Evolutionary conservation across 2,888 invertebrate genomes (phyloP), one percentile per base, ranked within the genome.

Genomic region (Calephelis perditalis): DNA sequence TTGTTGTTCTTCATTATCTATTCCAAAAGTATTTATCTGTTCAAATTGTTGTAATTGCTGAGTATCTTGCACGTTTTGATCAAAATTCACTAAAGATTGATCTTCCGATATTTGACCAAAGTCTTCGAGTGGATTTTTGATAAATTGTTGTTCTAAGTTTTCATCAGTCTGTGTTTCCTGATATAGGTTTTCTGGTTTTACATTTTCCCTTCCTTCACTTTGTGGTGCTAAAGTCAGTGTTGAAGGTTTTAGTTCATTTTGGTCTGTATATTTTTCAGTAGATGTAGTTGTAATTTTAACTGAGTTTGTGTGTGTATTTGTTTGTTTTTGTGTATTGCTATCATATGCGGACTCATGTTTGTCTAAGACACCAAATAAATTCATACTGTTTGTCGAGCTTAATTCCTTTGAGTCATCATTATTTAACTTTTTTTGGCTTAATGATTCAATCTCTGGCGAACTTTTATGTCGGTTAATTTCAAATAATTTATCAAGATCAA

Each of bases 381-480:
- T 26, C 26, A 7, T 35, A 35, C 10, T 26, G 26, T 49, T 10
- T 9, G 9, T 6, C 10, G 49, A 49, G 2, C 7, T 49, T 49
- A 12, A 9, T 56, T 52, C 46, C 56, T 47, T 58, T 63, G 8
- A 26, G 26, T 55, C 52, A 47, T 64, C 43, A 12, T 65, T 63
- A 36, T 35, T 47, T 52, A 63, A 63, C 60, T 65, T 68, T n/a
- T 66, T 67, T 67, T 77, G 45, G 67, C 73, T 69, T 67, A 71
- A 62, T 57, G 71, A 61, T 69, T 77, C 70, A 60, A 73, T 73
- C 71, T 77, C 73, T 55, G 71, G 67, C 15, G 68, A 68, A 45
- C 69, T 73, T 64, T 73, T 73, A 49, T 71, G 63, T 36, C 58
- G 62, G 44, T 65, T 71, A 12, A 60, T 59, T 43, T 59, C 40